phyloP scores from a whole-genome alignment of 2,113 vertebrate species.

The Hypanus sabinus region DNA sequence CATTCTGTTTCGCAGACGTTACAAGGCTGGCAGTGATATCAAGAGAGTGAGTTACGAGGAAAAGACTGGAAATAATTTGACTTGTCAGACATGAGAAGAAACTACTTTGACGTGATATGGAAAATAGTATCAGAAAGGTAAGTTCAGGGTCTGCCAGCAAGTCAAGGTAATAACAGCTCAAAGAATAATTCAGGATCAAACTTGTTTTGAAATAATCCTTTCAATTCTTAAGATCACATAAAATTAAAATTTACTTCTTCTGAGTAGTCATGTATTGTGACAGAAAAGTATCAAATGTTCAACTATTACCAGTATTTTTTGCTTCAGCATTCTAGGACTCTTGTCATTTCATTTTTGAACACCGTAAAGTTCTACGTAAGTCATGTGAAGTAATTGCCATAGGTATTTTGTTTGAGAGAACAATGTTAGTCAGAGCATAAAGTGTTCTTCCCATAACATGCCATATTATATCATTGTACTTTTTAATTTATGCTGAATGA shows the following conservation, averaged over 20 bases:
- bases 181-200: background rate
- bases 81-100: background rate
- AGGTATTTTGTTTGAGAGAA: background rate
- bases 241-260: background rate
- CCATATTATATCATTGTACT: background rate
- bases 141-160: background rate
- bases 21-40: background rate
- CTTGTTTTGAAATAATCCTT: background rate
- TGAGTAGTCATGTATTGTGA: background rate
- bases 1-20: constrained; percentile 4
- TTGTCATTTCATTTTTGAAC: background rate
- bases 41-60: background rate
- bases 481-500: background rate
- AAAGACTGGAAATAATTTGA: background rate
- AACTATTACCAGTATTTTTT: too few relatives aligned
- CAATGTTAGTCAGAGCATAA: background rate
- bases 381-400: too few relatives aligned
- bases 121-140: background rate
- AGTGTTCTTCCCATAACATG: background rate
- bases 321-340: too few relatives aligned
- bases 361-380: background rate
- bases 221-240: background rate
- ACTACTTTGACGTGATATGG: background rate
- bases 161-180: background rate
- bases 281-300: background rate